Conservation (phyloP, 35 echinoderm and acorn worm genomes). For the Acanthaster planci region DNA sequence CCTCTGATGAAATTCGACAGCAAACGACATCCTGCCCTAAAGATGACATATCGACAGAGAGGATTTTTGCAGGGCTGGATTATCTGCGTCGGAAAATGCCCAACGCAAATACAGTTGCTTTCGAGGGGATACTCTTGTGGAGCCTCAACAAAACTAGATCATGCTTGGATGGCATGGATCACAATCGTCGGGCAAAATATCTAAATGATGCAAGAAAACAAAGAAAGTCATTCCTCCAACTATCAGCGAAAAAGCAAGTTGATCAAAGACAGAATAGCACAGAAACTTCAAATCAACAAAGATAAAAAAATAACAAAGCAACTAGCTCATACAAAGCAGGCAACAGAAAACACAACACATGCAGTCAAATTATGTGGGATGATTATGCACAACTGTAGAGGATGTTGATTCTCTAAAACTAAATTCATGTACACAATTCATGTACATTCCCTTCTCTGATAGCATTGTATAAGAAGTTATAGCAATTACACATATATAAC, state of each 20-base stretch:
- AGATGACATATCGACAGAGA: constrained; percentile 40
- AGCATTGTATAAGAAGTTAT: too few relatives aligned
- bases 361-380: constrained; percentile 43
- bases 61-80: constrained; percentile 46
- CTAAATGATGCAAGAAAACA: constrained; percentile 25
- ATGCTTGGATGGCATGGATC: constrained; percentile 42
- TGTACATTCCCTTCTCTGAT: too few relatives aligned
- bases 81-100: constrained; percentile 43
- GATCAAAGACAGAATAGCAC: constrained; percentile 29
- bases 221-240: constrained; percentile 27
- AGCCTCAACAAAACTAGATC: constrained; percentile 57
- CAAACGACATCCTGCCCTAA: constrained; percentile 45
- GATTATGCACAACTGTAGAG: constrained; percentile 38
- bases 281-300: constrained; percentile 21
- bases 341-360: constrained; percentile 45
- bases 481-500: too few relatives aligned
- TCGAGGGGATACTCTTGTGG: constrained; percentile 56
- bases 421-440: too few relatives aligned
- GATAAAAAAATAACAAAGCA: constrained; percentile 49
- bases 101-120: constrained; percentile 47
- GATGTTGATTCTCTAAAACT: constrained; percentile 42
- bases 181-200: constrained; percentile 3
- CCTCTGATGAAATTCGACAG: constrained; percentile 25
- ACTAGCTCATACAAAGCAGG: constrained; percentile 25
- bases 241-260: constrained; percentile 44